A percentile compares a stretch with the other conserved stretches of the same genome.
Evolutionary conservation across 2,797 vertebrate genomes (phyloP).

Genomic region (Anas flavirostris): DNA sequence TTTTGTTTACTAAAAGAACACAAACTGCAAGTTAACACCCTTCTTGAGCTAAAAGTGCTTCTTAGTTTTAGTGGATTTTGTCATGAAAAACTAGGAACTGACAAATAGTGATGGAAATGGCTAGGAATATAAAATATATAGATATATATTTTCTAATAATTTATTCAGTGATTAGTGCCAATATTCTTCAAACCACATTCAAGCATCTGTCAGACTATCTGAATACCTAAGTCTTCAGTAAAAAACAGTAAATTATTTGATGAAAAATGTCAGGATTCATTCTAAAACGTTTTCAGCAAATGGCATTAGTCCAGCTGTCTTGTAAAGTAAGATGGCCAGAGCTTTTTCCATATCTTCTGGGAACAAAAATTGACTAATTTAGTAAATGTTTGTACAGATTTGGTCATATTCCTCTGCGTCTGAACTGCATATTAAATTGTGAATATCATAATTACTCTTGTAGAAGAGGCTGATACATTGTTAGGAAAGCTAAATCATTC

Average conservation of each 20-base stretch:
- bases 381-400: constrained; percentile 2
- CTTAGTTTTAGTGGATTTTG: neutral
- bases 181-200: neutral
- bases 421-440: neutral
- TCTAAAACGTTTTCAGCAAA: constrained; percentile 1
- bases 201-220: neutral
- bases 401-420: neutral
- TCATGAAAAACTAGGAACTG: neutral
- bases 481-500: neutral
- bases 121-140: neutral
- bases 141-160: constrained; percentile 4
- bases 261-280: constrained; percentile 6
- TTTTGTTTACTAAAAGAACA: neutral
- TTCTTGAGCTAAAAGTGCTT: neutral
- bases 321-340: neutral
- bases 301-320: neutral
- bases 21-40: neutral
- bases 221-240: neutral
- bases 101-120: neutral
- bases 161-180: neutral
- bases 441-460: neutral
- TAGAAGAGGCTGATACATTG: neutral
- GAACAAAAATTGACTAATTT: neutral
- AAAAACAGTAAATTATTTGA: neutral
- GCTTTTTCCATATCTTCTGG: neutral